These are phyloP conservation scores for Hylaeus volcanicus DNA, from an alignment of 1,140 invertebrate species.

Conservation along the genomic window DNA sequence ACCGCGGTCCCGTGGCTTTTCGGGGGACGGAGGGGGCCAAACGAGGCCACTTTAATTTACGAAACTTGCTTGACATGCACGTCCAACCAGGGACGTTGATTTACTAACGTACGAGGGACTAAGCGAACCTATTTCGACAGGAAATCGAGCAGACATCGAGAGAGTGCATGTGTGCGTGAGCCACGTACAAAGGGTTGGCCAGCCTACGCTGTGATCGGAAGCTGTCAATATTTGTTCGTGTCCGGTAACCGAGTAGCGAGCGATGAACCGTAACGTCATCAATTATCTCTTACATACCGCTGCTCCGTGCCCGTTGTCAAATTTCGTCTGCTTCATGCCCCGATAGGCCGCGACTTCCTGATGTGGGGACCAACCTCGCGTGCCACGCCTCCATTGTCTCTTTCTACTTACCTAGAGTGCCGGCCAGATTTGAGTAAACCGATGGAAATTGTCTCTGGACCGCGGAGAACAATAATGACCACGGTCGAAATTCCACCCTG, in stretches of 20 bases:
- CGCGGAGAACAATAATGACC: constrained; percentile 68
- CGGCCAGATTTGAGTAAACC: constrained; percentile 60
- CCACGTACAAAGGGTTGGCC: constrained; percentile 63
- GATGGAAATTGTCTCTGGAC: constrained; percentile 70
- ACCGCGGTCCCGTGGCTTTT: constrained; percentile 18
- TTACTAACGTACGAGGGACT: constrained; percentile 45
- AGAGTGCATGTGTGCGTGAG: constrained; percentile 40
- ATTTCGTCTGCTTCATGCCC: constrained; percentile 62
- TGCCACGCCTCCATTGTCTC: constrained; percentile 1
- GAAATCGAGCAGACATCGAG: constrained; percentile 56
- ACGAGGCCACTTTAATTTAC: constrained; percentile 61
- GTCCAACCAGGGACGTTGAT: constrained; percentile 58
- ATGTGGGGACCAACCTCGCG: neutral
- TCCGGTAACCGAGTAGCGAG: constrained; percentile 67
- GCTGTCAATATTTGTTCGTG: constrained; percentile 74
- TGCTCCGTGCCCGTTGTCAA: constrained; percentile 63
- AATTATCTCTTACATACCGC: constrained; percentile 75
- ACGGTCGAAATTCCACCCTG: constrained; percentile 66
- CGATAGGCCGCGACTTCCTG: constrained; percentile 13
- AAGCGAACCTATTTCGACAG: constrained; percentile 50
- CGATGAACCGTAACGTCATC: constrained; percentile 72
- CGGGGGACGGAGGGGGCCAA: neutral
- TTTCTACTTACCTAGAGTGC: constrained; percentile 36
- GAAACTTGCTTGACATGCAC: constrained; percentile 57
- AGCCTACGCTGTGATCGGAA: constrained; percentile 64